Percentiles rank a stretch among this genome's conserved stretches.
phyloP scores from a whole-genome alignment of 2,113 vertebrate species.

The Bubo scandiacus region DNA sequence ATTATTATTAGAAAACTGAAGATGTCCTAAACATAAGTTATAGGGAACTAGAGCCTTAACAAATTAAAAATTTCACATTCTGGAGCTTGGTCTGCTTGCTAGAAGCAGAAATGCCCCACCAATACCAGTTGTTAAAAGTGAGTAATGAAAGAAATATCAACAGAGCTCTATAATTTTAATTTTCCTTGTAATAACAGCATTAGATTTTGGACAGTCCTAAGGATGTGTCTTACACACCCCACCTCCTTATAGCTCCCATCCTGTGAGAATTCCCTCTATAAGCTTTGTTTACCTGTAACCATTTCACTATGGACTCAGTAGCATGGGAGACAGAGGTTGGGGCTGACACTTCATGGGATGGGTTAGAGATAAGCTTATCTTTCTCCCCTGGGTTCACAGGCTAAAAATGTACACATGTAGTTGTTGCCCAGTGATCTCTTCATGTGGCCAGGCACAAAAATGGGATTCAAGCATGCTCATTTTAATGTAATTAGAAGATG shows the following conservation, averaged over 20 bases:
- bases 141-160: background rate
- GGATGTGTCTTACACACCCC: background rate
- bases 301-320: background rate
- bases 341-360: background rate
- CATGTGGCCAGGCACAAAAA: background rate
- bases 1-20: background rate
- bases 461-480: background rate
- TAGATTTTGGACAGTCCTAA: background rate
- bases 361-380: background rate
- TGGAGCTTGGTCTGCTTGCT: background rate
- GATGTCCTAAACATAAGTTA: background rate
- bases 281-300: background rate
- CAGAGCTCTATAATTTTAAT: background rate
- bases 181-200: background rate
- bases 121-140: background rate
- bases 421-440: background rate
- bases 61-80: background rate
- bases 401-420: background rate
- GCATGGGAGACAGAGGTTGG: background rate
- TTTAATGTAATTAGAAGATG: background rate
- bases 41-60: background rate
- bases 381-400: background rate
- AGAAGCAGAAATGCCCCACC: background rate
- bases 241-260: background rate
- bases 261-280: background rate